These are phyloP conservation scores for Euschistus heros DNA, from an alignment of 1,140 invertebrate species.

Conservation along the genomic window DNA sequence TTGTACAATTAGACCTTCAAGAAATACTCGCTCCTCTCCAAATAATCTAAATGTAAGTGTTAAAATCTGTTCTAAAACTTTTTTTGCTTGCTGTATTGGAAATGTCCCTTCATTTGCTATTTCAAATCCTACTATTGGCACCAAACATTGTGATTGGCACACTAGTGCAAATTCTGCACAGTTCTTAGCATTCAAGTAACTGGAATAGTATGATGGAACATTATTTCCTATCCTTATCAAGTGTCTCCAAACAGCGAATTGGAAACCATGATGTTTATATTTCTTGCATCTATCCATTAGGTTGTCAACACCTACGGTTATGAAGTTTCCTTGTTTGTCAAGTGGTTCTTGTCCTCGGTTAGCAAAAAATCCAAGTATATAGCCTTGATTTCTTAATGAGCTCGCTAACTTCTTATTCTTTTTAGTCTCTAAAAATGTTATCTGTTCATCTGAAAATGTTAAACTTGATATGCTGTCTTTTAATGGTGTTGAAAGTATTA, in stretches of 20 bases:
- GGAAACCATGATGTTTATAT: neutral
- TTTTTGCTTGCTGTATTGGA: neutral
- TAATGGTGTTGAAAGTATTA: neutral
- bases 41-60: neutral
- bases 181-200: neutral
- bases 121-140: neutral
- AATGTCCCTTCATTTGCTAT: neutral
- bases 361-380: neutral
- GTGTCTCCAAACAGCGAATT: neutral
- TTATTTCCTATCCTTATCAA: neutral
- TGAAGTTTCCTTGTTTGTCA: neutral
- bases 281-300: neutral
- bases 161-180: neutral
- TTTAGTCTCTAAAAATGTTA: neutral
- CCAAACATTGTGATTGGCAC: neutral
- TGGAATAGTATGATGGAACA: neutral
- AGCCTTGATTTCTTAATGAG: neutral
- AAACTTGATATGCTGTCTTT: neutral
- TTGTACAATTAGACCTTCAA: neutral
- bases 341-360: neutral
- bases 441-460: neutral
- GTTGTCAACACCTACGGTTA: neutral
- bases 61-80: neutral
- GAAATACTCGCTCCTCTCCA: neutral
- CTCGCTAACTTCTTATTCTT: neutral